A percentile compares a stretch with the other conserved stretches of the same genome.
phyloP scores from a whole-genome alignment of 2,888 invertebrate species.

The Eucriotettix oculatus region DNA sequence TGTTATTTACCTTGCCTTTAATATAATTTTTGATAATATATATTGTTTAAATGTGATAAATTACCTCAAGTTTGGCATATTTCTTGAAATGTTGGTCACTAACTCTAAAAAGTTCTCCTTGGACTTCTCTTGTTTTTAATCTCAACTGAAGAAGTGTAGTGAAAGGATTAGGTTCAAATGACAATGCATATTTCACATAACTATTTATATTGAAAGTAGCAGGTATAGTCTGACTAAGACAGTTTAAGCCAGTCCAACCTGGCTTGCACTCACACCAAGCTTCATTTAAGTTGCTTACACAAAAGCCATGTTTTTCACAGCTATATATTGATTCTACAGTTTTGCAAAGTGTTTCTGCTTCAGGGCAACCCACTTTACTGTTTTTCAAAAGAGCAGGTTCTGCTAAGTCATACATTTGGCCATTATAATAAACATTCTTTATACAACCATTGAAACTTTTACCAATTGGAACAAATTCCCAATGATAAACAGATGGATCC shows the following conservation, averaged over 20 bases:
- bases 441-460: constrained; percentile 39
- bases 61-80: constrained; percentile 33
- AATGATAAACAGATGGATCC: constrained; percentile 22
- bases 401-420: constrained; percentile 37
- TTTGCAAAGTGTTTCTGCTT: constrained; percentile 7
- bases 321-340: neutral
- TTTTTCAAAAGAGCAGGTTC: constrained; percentile 28
- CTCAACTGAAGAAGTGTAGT: constrained; percentile 33
- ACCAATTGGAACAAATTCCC: constrained; percentile 24
- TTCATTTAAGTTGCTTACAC: neutral
- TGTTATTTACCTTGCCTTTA: too few relatives aligned
- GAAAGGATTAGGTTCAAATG: constrained; percentile 30
- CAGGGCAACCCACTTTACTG: constrained; percentile 30
- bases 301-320: too few relatives aligned
- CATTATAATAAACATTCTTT: constrained; percentile 38
- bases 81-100: constrained; percentile 29
- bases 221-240: constrained; percentile 23
- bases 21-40: too few relatives aligned
- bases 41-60: too few relatives aligned
- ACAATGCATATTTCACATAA: constrained; percentile 36
- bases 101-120: constrained; percentile 34
- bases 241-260: constrained; percentile 32
- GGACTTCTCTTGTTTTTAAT: constrained; percentile 34
- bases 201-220: constrained; percentile 33
- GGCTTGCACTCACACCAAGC: constrained; percentile 36